A percentile compares a stretch with the other conserved stretches of the same genome.
These are phyloP conservation scores for Calephelis nemesis DNA, from an alignment of 1,140 invertebrate species.

Conservation along the genomic window DNA sequence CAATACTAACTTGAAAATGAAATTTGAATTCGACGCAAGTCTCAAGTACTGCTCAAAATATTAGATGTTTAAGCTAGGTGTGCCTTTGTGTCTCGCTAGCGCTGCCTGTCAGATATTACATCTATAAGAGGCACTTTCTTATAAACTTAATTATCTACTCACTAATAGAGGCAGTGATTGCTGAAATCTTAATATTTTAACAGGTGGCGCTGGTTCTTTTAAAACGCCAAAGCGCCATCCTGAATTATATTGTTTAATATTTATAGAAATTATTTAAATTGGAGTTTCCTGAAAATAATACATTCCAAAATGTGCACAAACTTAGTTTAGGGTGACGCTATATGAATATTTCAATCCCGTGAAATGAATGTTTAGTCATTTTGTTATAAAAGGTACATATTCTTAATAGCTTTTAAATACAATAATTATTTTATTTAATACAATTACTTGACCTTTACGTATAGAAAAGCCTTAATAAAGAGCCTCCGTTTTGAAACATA, in stretches of 20 bases:
- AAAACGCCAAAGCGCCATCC: constrained; percentile 59
- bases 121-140: constrained; percentile 1
- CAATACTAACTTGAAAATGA: constrained; percentile 9
- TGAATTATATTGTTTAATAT: constrained; percentile 46
- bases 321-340: constrained; percentile 62
- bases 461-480: too few species aligned
- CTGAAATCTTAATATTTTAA: constrained; percentile 32
- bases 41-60: constrained; percentile 60
- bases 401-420: constrained; percentile 14
- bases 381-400: background rate
- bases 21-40: constrained; percentile 27
- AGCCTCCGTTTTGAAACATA: too few species aligned
- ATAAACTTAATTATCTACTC: constrained; percentile 27
- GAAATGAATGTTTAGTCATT: background rate
- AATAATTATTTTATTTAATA: background rate
- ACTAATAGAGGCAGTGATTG: constrained; percentile 66
- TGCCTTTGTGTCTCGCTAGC: constrained; percentile 36
- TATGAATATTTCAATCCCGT: constrained; percentile 10
- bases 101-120: constrained; percentile 49
- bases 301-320: background rate
- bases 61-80: constrained; percentile 21
- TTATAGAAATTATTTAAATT: background rate
- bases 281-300: background rate
- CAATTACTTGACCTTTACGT: too few species aligned
- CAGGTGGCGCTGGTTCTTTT: constrained; percentile 68